Evolutionary conservation across 2,113 vertebrate genomes (phyloP).

Genomic region (Merops nubicus): DNA sequence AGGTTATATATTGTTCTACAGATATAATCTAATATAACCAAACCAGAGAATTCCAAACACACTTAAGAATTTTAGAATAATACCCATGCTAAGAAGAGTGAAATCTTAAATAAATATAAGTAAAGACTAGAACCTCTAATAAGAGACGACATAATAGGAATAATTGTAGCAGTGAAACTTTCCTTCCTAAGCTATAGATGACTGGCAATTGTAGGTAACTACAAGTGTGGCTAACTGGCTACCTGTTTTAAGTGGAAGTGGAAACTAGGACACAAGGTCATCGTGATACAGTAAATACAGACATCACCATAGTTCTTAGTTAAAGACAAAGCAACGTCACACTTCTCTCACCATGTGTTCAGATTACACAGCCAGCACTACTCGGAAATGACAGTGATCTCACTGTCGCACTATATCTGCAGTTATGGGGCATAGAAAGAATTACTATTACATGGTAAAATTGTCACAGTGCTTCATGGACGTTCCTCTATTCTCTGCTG

Average conservation of each 20-base stretch:
- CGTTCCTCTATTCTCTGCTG: neutral
- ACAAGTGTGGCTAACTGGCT: neutral
- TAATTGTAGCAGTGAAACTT: neutral
- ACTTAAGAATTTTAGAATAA: neutral
- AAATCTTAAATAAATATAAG: slow-evolving; percentile 1
- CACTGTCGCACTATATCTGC: neutral
- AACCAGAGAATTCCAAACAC: neutral
- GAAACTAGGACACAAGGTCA: neutral
- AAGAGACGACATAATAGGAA: neutral
- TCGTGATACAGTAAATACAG: neutral
- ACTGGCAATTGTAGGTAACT: neutral
- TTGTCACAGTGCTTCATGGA: neutral
- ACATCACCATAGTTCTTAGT: neutral
- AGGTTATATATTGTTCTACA: slow-evolving; percentile 42
- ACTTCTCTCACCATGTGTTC: neutral
- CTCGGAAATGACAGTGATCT: neutral
- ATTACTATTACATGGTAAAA: neutral
- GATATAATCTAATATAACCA: slow-evolving; percentile 47
- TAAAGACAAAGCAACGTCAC: neutral
- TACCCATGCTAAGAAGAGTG: neutral
- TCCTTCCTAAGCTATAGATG: neutral
- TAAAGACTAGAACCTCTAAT: neutral
- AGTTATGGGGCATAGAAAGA: neutral
- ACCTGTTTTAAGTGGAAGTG: neutral
- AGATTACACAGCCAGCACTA: neutral